These are phyloP conservation scores for Aphelocoma californica DNA, from an alignment of 2,797 vertebrate genomes.

Conservation along the genomic window DNA sequence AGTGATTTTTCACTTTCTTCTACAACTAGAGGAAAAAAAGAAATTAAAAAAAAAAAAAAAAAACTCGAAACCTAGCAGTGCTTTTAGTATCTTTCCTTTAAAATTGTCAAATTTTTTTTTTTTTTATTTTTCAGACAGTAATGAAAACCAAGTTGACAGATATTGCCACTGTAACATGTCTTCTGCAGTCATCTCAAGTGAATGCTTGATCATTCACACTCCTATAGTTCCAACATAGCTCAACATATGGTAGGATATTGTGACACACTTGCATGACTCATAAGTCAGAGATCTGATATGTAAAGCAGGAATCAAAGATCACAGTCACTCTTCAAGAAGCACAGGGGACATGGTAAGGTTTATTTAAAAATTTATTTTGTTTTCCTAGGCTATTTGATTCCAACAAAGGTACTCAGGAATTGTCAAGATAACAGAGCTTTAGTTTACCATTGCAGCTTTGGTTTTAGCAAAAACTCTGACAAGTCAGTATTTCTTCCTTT, in stretches of 20 bases:
- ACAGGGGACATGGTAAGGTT: fast-evolving
- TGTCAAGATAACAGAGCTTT: neutral
- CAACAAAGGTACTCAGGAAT: neutral
- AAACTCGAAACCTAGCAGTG: fast-evolving
- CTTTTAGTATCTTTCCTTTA: neutral
- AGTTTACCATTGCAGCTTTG: neutral
- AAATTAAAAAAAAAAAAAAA: too few species aligned
- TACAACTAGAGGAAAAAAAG: neutral
- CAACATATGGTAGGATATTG: neutral
- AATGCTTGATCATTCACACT: neutral
- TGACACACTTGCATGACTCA: neutral
- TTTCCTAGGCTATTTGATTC: neutral
- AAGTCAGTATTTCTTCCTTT: neutral
- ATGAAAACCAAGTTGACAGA: neutral
- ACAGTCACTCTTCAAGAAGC: neutral
- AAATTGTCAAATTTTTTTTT: neutral
- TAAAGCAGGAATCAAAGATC: neutral
- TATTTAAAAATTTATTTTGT: neutral
- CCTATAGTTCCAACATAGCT: neutral
- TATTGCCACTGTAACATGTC: neutral
- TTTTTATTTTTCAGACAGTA: neutral
- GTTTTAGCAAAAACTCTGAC: neutral
- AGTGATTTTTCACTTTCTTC: neutral
- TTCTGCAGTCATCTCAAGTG: neutral
- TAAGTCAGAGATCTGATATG: neutral